A percentile compares a stretch with the other conserved stretches of the same genome.
Evolutionary conservation across 1,140 invertebrate genomes (phyloP).

Genomic region (Pinna nobilis): DNA sequence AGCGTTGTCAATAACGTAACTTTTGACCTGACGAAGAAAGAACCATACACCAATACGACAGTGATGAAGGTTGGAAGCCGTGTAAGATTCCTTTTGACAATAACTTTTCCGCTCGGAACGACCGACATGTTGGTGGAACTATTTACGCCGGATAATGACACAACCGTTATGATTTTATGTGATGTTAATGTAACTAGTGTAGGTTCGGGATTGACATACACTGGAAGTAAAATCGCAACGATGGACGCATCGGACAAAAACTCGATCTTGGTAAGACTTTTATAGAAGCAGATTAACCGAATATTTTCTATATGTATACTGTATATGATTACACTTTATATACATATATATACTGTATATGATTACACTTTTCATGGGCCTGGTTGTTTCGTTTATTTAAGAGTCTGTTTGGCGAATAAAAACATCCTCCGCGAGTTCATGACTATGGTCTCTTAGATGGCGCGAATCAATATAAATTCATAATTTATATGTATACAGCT

Average conservation of each 20-base stretch:
- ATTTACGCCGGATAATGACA: slow-evolving; percentile 70
- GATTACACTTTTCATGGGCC: too few relatives aligned
- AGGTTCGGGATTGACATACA: neutral
- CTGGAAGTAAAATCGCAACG: slow-evolving; percentile 1
- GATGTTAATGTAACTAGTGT: slow-evolving; percentile 54
- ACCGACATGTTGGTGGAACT: slow-evolving; percentile 69
- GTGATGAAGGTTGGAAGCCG: slow-evolving; percentile 51
- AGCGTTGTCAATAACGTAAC: slow-evolving; percentile 51
- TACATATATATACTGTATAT: too few relatives aligned
- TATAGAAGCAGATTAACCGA: too few relatives aligned
- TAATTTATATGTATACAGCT: too few relatives aligned
- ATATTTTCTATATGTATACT: too few relatives aligned
- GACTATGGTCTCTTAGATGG: too few relatives aligned
- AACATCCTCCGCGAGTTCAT: too few relatives aligned
- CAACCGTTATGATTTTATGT: slow-evolving; percentile 69
- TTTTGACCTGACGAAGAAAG: slow-evolving; percentile 48
- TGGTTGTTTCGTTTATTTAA: too few relatives aligned
- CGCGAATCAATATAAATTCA: too few relatives aligned
- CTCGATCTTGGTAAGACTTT: slow-evolving; percentile 10
- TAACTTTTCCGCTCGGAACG: slow-evolving; percentile 48
- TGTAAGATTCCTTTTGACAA: slow-evolving; percentile 52
- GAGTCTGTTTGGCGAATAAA: too few relatives aligned
- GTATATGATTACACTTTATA: too few relatives aligned
- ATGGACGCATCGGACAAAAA: slow-evolving; percentile 39
- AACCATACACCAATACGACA: slow-evolving; percentile 33